Percentiles rank a stretch among this genome's conserved stretches.
Conservation (phyloP, 2,888 invertebrate genomes). For the Vannuccia rotundouncinata region DNA sequence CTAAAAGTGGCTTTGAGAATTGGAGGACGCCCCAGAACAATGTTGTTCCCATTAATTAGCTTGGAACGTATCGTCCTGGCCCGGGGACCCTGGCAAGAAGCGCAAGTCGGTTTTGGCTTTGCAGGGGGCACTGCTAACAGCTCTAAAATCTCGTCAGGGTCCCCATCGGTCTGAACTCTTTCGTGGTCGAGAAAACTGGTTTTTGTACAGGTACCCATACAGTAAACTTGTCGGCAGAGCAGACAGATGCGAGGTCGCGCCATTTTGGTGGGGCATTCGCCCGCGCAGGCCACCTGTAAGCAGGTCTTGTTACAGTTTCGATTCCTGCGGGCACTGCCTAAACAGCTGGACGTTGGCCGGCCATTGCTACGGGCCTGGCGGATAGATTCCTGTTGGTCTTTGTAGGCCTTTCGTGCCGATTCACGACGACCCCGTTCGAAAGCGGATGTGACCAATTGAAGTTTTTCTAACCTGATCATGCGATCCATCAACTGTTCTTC, state of each 20-base stretch:
- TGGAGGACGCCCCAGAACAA: background rate
- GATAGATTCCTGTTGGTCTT: background rate
- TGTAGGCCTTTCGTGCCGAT: background rate
- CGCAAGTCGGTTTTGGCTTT: background rate
- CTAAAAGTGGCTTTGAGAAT: background rate
- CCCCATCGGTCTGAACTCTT: background rate
- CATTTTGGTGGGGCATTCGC: background rate
- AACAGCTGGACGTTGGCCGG: background rate
- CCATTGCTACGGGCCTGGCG: background rate
- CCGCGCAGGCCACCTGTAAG: background rate
- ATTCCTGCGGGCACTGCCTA: background rate
- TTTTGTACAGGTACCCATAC: background rate
- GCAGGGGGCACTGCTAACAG: background rate
- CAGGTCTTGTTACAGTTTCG: background rate
- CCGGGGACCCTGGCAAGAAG: background rate
- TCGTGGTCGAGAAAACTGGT: background rate
- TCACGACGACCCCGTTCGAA: background rate
- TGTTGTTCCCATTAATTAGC: background rate
- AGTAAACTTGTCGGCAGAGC: slow-evolving; percentile 1
- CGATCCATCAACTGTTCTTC: background rate
- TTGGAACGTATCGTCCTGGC: background rate
- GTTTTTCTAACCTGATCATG: background rate
- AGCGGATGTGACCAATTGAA: background rate
- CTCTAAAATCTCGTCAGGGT: background rate
- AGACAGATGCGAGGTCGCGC: background rate